These are phyloP conservation scores for Alligator mississippiensis DNA, from an alignment of 2,113 vertebrate species.

Conservation along the genomic window DNA sequence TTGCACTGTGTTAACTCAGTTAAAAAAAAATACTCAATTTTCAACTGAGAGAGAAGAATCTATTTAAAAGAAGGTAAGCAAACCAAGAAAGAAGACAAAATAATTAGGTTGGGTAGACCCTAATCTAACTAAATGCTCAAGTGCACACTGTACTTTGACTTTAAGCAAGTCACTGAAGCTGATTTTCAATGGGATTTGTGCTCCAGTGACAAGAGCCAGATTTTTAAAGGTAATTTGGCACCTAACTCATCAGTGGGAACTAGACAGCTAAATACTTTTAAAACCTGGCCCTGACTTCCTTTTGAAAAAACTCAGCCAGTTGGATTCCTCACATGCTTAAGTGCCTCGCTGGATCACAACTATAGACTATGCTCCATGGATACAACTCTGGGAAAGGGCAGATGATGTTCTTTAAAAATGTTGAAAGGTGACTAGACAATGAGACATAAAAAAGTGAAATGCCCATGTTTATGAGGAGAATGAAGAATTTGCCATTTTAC, in stretches of 20 bases:
- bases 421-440: constrained; percentile 5
- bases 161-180: neutral
- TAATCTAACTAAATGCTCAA: neutral
- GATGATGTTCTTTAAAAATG: neutral
- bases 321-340: neutral
- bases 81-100: neutral
- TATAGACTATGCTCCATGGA: neutral
- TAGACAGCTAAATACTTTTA: fast-evolving
- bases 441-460: constrained; percentile 1
- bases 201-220: neutral
- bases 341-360: neutral
- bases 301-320: neutral
- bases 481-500: constrained; percentile 30
- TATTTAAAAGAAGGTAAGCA: constrained; percentile 8
- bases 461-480: neutral
- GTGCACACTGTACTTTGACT: neutral
- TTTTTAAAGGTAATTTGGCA: neutral
- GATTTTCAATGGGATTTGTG: neutral
- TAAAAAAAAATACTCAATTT: constrained; percentile 1
- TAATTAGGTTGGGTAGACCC: neutral
- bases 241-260: neutral
- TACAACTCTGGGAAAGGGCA: neutral
- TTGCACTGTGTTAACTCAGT: neutral
- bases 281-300: neutral
- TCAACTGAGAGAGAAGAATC: neutral